Base-by-base conservation (phyloP, 2,888 invertebrate species). In the Acleris literana region DNA sequence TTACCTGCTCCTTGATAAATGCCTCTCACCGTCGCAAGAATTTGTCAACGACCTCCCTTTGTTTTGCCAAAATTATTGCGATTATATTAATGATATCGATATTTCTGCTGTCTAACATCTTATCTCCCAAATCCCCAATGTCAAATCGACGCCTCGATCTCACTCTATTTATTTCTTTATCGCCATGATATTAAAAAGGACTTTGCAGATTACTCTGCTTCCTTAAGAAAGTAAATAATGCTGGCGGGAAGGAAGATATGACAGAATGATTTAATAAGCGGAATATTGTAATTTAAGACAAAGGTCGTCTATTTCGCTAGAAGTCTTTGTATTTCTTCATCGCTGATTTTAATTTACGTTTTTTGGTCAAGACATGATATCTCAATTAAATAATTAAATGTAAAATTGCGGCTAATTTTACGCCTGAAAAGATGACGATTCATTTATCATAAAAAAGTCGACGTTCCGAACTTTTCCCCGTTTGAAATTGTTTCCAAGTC, bases 41-140 rank as follows among this genome's bases (percentile, higher is more conserved):
- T 89, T 88, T 87, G 85, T 90, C 90, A 90, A 84, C 80, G 73
- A 80, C 74, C 76, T 76, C 79, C 80, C 84, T 87, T 88, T 90
- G 89, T 90, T 86, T 84, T 82, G 82, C 80, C 79, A 78, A 82
- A 84, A 87, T 88, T 88, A 88, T 86, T 86, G 83, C 80, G 82
- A 88, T 89, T 86, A 81, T 84, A 89, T 86, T 88, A 88, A 90
- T 88, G 87, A 83, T 75, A 72, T 77, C 81, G 73, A 87, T 90
- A 88, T 89, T 88, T 90, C 62, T 83, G 85, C 83, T 81, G 89
- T 84, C 88, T 76, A 79, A 77, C 83, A 78, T 83, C 80, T 81
- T 76, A 79, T 83, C 80, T 80, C 49, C 20, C 43, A 43, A 67
- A 51, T 55, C 62, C 67, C 29, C 46, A 39, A 46, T 86, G 82